A percentile compares a stretch with the other conserved stretches of the same genome.
Evolutionary conservation across 2,888 invertebrate genomes (phyloP).

Genomic region (Drosophila sordidapex): DNA sequence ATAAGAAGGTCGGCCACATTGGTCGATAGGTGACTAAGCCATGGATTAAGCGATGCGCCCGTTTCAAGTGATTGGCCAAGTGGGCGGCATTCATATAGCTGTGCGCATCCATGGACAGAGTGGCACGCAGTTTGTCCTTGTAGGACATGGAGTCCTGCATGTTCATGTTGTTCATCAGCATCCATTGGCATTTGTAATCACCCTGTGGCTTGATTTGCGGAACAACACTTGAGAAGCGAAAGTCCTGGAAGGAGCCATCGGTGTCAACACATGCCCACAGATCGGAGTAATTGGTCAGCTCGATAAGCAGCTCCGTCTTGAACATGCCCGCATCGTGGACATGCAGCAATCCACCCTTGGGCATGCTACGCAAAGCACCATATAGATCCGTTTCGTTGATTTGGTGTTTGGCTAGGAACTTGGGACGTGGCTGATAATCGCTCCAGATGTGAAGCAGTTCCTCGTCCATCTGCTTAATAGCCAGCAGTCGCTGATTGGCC

Average conservation of each 20-base stretch:
- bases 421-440: slow-evolving; percentile 37
- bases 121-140: slow-evolving; percentile 83
- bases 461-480: slow-evolving; percentile 86
- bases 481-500: slow-evolving; percentile 86
- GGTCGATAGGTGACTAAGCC: slow-evolving; percentile 87
- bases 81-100: slow-evolving; percentile 85
- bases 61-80: slow-evolving; percentile 86
- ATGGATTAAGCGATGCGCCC: slow-evolving; percentile 86
- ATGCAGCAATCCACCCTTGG: slow-evolving; percentile 90
- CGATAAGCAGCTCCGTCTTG: slow-evolving; percentile 87
- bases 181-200: slow-evolving; percentile 67
- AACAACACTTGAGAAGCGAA: slow-evolving; percentile 43
- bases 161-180: slow-evolving; percentile 50
- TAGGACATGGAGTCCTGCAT: slow-evolving; percentile 19
- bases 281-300: slow-evolving; percentile 67
- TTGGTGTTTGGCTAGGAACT: slow-evolving; percentile 39
- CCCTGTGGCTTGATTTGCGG: slow-evolving; percentile 24
- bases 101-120: slow-evolving; percentile 53
- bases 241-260: slow-evolving; percentile 38
- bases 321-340: slow-evolving; percentile 88
- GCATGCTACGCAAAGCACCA: slow-evolving; percentile 88
- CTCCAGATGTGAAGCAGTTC: slow-evolving; percentile 78
- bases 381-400: slow-evolving; percentile 87
- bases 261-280: slow-evolving; percentile 63
- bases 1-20: slow-evolving; percentile 88